Conservation (phyloP, 35 echinoderm and acorn worm species). For the Holothuria glaberrima region DNA sequence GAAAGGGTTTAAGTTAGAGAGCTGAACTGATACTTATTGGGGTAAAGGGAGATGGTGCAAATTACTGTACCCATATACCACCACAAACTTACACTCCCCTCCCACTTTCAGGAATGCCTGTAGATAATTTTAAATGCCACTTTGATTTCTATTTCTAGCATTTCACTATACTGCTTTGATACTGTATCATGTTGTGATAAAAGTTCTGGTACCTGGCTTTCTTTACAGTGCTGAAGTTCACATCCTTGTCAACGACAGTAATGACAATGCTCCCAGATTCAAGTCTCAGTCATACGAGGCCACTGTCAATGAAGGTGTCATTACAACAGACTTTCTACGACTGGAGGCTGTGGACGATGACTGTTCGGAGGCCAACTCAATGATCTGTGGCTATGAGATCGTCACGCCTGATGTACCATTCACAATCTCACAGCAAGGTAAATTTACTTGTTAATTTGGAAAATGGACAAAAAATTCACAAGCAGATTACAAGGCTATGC, state of each 20-base stretch:
- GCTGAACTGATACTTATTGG: too few species aligned
- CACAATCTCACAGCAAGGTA: constrained; percentile 80
- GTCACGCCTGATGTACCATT: constrained; percentile 88
- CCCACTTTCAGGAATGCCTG: too few species aligned
- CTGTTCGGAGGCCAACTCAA: constrained; percentile 88
- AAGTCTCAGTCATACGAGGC: constrained; percentile 70
- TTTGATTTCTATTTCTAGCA: too few species aligned
- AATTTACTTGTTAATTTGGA: constrained; percentile 4
- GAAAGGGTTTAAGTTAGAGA: too few species aligned
- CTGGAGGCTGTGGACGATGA: constrained; percentile 89
- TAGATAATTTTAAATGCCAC: too few species aligned
- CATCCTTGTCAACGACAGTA: constrained; percentile 88
- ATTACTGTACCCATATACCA: too few species aligned
- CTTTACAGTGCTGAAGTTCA: constrained; percentile 84
- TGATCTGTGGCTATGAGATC: constrained; percentile 91
- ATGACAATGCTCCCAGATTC: constrained; percentile 92
- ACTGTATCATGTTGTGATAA: background rate
- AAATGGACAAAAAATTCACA: background rate
- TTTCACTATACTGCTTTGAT: background rate
- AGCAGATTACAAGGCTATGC: too few species aligned
- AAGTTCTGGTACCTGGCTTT: constrained; percentile 3
- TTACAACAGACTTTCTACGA: constrained; percentile 75
- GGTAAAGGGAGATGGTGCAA: too few species aligned
- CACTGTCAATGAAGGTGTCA: constrained; percentile 74
- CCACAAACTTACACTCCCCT: too few species aligned